A percentile compares a stretch with the other conserved stretches of the same genome.
These are phyloP conservation scores for Yasuhikotakia modesta DNA, from an alignment of 2,797 vertebrate genomes.

Conservation along the genomic window DNA sequence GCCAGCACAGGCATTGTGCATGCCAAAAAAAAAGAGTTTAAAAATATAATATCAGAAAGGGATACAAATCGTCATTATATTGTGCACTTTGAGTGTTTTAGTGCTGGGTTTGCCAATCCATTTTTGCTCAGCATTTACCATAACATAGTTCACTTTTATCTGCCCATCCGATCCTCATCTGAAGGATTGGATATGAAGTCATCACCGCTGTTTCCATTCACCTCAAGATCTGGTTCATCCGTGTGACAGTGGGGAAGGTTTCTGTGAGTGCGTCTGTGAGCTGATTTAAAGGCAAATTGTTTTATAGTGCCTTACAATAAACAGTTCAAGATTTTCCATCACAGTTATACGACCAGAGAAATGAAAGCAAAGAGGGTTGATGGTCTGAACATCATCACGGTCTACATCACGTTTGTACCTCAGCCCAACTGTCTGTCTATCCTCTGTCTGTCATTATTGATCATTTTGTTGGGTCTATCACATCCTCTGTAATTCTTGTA, in stretches of 20 bases:
- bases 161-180: conserved; percentile 26
- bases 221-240: conserved; percentile 46
- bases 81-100: conserved; percentile 39
- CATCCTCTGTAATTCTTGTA: conserved; percentile 68
- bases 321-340: conserved; percentile 55
- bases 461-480: conserved; percentile 52
- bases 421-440: conserved; percentile 15
- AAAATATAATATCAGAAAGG: conserved; percentile 23
- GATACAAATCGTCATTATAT: conserved; percentile 34
- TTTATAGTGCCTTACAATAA: conserved; percentile 75
- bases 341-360: conserved; percentile 20
- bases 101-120: conserved; percentile 47
- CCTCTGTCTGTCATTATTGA: conserved; percentile 14
- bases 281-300: conserved; percentile 43
- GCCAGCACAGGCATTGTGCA: conserved; percentile 50
- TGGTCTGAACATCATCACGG: not conserved
- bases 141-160: conserved; percentile 33
- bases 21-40: conserved; percentile 34
- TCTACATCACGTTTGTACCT: conserved; percentile 24
- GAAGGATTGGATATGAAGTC: conserved; percentile 10
- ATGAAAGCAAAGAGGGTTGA: conserved; percentile 13
- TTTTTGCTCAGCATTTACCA: conserved; percentile 45
- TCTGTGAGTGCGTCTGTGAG: conserved; percentile 29
- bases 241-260: conserved; percentile 57
- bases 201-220: not conserved